These are phyloP conservation scores for Temnothorax ravouxi DNA, from an alignment of 2,888 invertebrate genomes.

Conservation along the genomic window DNA sequence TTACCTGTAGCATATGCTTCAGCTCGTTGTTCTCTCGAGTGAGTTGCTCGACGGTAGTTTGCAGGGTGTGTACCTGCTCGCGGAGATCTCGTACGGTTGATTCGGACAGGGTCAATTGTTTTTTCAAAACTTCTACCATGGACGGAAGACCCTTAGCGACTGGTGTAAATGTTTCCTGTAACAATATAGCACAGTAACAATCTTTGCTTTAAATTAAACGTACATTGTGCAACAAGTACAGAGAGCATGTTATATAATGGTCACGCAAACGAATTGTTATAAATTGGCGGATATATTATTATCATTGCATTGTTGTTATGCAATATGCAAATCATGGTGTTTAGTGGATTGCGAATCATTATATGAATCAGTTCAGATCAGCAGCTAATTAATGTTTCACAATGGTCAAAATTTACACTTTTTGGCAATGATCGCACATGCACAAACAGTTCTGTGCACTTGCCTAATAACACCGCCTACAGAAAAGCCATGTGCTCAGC, in stretches of 20 bases:
- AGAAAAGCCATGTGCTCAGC: constrained; percentile 83
- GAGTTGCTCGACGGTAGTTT: constrained; percentile 91
- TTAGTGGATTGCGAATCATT: constrained; percentile 42
- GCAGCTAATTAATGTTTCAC: constrained; percentile 59
- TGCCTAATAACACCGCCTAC: constrained; percentile 84
- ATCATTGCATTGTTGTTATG: constrained; percentile 57
- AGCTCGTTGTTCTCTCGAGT: constrained; percentile 93
- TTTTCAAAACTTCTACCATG: constrained; percentile 86
- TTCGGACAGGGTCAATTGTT: constrained; percentile 89
- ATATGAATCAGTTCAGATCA: constrained; percentile 38
- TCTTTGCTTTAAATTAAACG: not conserved
- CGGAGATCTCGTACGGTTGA: constrained; percentile 90
- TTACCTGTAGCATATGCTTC: constrained; percentile 87
- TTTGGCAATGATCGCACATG: constrained; percentile 76
- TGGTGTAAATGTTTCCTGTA: constrained; percentile 82
- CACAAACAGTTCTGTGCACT: constrained; percentile 81
- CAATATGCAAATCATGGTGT: constrained; percentile 58
- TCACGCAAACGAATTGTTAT: constrained; percentile 67
- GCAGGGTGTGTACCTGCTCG: constrained; percentile 89
- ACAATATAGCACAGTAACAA: constrained; percentile 46
- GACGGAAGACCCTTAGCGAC: constrained; percentile 83
- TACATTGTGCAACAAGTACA: not conserved
- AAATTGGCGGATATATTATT: constrained; percentile 43
- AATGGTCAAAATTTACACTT: constrained; percentile 40
- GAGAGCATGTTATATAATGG: constrained; percentile 48